These are phyloP conservation scores for Listronotus bonariensis DNA, from an alignment of 1,140 invertebrate species.

Conservation along the genomic window DNA sequence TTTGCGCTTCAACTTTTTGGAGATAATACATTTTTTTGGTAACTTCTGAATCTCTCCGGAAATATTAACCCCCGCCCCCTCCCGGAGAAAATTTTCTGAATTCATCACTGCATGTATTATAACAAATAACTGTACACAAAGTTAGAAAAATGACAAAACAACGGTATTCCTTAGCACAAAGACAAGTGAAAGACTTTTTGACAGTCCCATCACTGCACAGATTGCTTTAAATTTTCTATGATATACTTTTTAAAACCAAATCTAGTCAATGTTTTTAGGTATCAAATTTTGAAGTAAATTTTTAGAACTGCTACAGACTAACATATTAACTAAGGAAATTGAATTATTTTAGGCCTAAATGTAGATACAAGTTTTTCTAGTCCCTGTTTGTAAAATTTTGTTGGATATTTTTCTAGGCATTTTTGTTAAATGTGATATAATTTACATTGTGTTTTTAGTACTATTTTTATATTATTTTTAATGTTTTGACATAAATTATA, in stretches of 20 bases:
- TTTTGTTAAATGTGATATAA: slow-evolving; percentile 13
- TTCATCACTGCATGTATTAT: too few relatives aligned
- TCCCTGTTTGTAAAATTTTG: neutral
- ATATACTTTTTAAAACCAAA: slow-evolving; percentile 8
- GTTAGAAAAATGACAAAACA: neutral
- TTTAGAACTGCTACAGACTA: neutral
- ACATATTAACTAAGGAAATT: too few relatives aligned
- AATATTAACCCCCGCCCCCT: too few relatives aligned
- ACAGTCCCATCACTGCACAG: slow-evolving; percentile 13
- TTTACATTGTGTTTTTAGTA: neutral
- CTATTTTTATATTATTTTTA: too few relatives aligned
- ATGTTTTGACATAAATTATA: too few relatives aligned
- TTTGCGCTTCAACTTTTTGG: too few relatives aligned
- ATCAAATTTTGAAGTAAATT: neutral
- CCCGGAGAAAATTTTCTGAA: too few relatives aligned
- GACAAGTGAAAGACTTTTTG: slow-evolving; percentile 11
- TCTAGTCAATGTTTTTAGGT: slow-evolving; percentile 10
- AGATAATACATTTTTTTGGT: too few relatives aligned
- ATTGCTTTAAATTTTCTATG: slow-evolving; percentile 9
- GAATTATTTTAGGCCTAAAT: slow-evolving; percentile 9
- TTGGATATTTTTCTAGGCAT: slow-evolving; percentile 4
- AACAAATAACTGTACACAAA: neutral
- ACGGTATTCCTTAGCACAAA: slow-evolving; percentile 8
- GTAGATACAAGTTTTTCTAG: slow-evolving; percentile 4
- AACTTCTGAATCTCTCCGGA: too few relatives aligned